These are phyloP conservation scores for Coregonus suidteri DNA, from an alignment of 2,797 vertebrate genomes.

Conservation along the genomic window DNA sequence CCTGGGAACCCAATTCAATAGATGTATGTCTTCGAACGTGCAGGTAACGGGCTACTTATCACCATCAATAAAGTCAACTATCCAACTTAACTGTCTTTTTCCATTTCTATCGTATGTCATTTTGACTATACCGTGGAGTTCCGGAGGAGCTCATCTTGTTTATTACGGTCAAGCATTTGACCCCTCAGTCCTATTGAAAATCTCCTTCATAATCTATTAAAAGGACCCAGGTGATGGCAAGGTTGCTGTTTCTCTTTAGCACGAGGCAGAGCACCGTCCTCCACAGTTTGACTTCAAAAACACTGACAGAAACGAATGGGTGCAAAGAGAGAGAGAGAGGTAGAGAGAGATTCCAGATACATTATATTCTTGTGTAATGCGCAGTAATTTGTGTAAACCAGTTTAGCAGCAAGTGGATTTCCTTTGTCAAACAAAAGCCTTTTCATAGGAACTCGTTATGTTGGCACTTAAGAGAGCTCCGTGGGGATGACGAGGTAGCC, in stretches of 20 bases:
- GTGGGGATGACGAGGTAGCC: slow-evolving; percentile 26
- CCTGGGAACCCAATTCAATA: too few species aligned
- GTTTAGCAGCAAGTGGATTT: slow-evolving; percentile 24
- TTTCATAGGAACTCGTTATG: slow-evolving; percentile 31
- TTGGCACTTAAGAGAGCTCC: slow-evolving; percentile 27
- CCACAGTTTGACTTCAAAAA: neutral
- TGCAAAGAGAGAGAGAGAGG: neutral
- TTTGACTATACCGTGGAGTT: neutral
- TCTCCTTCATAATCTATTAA: neutral
- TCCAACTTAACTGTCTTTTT: neutral
- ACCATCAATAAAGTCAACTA: neutral
- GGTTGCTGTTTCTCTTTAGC: neutral
- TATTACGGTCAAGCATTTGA: slow-evolving; percentile 5
- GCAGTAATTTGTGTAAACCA: neutral
- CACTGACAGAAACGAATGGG: slow-evolving; percentile 4
- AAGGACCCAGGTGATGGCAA: neutral
- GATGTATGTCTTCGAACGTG: neutral
- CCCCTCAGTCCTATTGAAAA: neutral
- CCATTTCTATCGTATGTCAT: neutral
- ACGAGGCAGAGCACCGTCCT: neutral
- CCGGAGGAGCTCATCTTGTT: neutral
- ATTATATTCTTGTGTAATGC: slow-evolving; percentile 14
- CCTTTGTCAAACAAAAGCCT: slow-evolving; percentile 43
- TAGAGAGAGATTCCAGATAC: neutral
- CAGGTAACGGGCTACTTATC: neutral